Evolutionary conservation across 2,113 vertebrate species (phyloP), one percentile per base, ranked within the genome.

Genomic region (Syrrhaptes paradoxus): DNA sequence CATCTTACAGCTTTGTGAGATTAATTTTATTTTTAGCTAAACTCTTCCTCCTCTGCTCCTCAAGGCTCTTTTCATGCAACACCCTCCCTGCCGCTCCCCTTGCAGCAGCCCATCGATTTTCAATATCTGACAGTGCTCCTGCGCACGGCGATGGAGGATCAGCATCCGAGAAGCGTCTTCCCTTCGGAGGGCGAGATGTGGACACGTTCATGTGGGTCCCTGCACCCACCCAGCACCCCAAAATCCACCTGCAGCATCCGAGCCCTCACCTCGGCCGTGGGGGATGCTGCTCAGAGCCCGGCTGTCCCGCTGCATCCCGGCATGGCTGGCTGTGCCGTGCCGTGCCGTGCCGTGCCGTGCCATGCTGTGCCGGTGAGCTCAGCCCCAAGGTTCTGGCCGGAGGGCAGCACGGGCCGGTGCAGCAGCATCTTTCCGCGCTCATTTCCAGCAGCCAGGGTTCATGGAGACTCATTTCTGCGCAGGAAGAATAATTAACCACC

Each of bases 1-100:
- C 88, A 75, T 89, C 80, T 84, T 36, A 19, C 14, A 41, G 91
- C 89, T 92, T 85, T 87, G 70, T 52, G 4, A 92, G 89, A 91
- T 89, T 90, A 51, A 82, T 94, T 95, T 94, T 85, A 89, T 89
- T 92, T 96, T 95, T 94, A 92, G 89, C 80, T 95, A 59, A 52
- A 74, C 81, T 88, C 91, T 82, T 57, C 57, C 63, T 65, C 13
- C 55, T 32, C 65, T 65, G 41, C n/a, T 91, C 84, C 93, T 95
- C 80, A 26, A 75, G 94, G 93, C 93, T 87, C 61, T 85, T 87
- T 87, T 65, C 41, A 6, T 79, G 84, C 77, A 87, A 48, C 93
- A 14, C 1, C 0, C n/a, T 85, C 76, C 15, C 29, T 51, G 68
- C 92, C 41, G 89, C 86, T 89, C 51, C 94, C 70, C 52, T 74